These are phyloP conservation scores for Chloroceryle aenea DNA, from an alignment of 2,113 vertebrate genomes.

Conservation along the genomic window DNA sequence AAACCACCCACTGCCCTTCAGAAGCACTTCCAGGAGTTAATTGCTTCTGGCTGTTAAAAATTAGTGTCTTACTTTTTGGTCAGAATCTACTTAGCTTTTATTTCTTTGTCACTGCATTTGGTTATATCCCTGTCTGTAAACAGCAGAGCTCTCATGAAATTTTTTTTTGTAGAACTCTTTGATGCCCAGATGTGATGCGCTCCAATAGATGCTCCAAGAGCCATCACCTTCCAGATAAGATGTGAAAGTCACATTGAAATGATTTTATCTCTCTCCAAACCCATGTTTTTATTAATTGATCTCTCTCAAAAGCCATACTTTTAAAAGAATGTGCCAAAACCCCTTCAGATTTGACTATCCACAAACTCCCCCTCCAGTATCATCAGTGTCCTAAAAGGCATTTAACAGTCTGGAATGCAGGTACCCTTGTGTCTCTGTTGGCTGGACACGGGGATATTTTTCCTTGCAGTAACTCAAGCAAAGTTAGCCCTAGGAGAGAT, in stretches of 20 bases:
- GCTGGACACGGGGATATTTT: not conserved
- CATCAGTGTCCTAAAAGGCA: not conserved
- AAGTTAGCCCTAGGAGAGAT: not conserved
- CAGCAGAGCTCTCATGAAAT: not conserved
- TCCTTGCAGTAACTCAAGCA: not conserved
- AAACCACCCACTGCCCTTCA: constrained; percentile 12
- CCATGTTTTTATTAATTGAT: not conserved
- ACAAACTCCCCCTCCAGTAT: not conserved
- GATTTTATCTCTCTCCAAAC: not conserved
- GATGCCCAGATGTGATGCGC: not conserved
- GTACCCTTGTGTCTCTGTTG: not conserved
- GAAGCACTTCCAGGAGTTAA: not conserved
- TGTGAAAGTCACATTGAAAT: not conserved
- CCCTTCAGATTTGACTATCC: not conserved
- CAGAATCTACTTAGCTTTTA: not conserved
- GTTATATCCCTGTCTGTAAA: not conserved
- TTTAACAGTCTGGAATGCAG: not conserved
- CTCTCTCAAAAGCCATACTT: not conserved
- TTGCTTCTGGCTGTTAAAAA: constrained; percentile 11
- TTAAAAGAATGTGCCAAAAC: not conserved
- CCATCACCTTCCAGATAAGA: not conserved
- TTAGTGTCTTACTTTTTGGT: not conserved
- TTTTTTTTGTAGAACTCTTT: not conserved
- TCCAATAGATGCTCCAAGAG: not conserved
- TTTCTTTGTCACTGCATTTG: not conserved